Evolutionary conservation across 1,140 invertebrate genomes (phyloP).

Genomic region (Neodiprion pinetum): DNA sequence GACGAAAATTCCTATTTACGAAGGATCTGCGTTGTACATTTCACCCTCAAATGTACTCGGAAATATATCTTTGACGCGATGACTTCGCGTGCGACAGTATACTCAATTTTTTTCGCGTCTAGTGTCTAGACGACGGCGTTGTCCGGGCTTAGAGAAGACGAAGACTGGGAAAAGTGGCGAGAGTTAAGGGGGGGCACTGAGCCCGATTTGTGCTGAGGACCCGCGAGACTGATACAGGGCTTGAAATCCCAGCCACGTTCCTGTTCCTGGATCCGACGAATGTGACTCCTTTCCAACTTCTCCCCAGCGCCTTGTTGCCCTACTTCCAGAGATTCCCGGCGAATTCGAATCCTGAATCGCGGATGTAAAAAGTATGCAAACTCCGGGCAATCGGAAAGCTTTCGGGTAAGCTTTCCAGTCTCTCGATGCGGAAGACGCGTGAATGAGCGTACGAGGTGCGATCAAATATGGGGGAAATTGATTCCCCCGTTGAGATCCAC

Average conservation of each 20-base stretch:
- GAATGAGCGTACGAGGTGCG: neutral
- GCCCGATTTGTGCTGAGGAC: too few species aligned
- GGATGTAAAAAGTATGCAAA: too few species aligned
- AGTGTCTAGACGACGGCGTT: neutral
- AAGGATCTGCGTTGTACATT: neutral
- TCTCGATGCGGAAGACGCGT: neutral
- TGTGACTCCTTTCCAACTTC: too few species aligned
- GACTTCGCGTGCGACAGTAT: too few species aligned
- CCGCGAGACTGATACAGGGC: neutral
- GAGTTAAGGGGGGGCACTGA: too few species aligned
- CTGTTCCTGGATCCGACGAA: neutral
- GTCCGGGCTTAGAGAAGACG: neutral
- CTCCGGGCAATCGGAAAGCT: too few species aligned
- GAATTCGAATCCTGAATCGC: neutral
- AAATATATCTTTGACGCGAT: neutral
- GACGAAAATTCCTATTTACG: too few species aligned
- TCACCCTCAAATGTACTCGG: neutral
- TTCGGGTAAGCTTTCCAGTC: neutral
- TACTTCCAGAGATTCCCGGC: neutral
- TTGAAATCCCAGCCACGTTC: neutral
- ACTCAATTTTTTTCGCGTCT: neutral
- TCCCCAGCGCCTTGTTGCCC: neutral
- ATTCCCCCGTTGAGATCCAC: neutral
- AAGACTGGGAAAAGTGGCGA: neutral
- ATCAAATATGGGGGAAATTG: neutral